Conservation (phyloP, 2,113 vertebrate genomes). For the Centropus unirufus region DNA sequence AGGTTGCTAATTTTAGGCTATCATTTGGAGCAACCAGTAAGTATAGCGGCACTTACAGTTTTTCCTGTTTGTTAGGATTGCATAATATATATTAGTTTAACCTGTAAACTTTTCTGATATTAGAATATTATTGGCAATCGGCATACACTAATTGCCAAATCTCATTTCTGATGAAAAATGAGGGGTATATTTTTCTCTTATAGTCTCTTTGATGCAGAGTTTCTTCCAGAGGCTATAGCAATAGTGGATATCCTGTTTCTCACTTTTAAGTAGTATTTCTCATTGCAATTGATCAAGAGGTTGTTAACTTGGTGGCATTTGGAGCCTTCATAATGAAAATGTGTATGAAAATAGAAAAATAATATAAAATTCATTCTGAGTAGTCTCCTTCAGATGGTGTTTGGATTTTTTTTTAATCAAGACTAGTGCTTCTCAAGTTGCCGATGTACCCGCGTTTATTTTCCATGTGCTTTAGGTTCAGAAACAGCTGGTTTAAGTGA, state of each 20-base stretch:
- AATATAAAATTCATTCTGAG: background rate
- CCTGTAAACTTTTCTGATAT: background rate
- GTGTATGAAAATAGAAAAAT: background rate
- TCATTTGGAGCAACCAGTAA: background rate
- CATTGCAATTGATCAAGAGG: background rate
- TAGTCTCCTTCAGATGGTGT: background rate
- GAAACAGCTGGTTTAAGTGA: background rate
- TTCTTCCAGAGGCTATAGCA: background rate
- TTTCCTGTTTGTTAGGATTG: background rate
- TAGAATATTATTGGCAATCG: background rate
- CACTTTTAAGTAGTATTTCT: background rate
- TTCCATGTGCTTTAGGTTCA: background rate
- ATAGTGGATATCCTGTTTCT: background rate
- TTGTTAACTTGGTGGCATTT: background rate
- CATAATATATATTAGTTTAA: background rate
- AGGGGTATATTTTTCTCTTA: accelerated
- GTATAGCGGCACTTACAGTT: background rate
- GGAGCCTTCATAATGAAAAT: background rate
- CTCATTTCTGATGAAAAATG: background rate
- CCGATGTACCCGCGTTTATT: background rate
- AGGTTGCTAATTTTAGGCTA: background rate
- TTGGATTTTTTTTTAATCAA: background rate
- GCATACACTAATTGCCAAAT: background rate
- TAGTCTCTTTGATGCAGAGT: background rate
- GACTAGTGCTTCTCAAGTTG: background rate